Evolutionary conservation across 2,797 vertebrate genomes (phyloP), one percentile per base, ranked within the genome.

Genomic region (Siniperca undulata): DNA sequence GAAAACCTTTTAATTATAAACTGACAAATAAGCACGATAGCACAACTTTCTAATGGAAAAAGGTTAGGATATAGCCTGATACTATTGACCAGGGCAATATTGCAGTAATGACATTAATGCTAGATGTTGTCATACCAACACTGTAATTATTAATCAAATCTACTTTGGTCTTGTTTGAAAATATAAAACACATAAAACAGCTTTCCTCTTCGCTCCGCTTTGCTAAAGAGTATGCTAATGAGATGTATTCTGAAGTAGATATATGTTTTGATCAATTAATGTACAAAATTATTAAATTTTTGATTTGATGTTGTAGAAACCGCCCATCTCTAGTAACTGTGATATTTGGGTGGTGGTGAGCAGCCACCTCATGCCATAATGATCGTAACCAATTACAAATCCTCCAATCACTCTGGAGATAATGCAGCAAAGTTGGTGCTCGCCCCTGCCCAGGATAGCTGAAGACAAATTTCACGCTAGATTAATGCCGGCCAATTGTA

Each of bases 401-500:
- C 73, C 53, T 86, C 87, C 88, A 88, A 86, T 91, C 88, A 83
- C 80, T 79, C 79, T 65, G 86, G 80, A 86, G 90, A 88, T 89
- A 88, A 85, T 83, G 84, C 77, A 50, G 82, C 74, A 72, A 87
- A 91, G 90, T 93, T 88, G 81, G 81, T n/a, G 79, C 85, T 93
- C 80, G 86, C 78, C 67, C 61, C 72, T 50, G 62, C 66, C 83
- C 81, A 74, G 85, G 85, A 80, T 86, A 90, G 86, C 85, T 70
- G 84, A 88, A 90, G 88, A 90, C 91, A 94, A 89, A 95, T 95
- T 95, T 95, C 94, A 95, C 79, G 91, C 93, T 91, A 93, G 89
- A 91, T 93, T 94, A 94, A 91, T 88, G 87, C 83, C 77, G 91
- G 91, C 90, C 93, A 94, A 93, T 95, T 94, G 92, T 87, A 86